Percentiles rank a stretch among this genome's conserved stretches.
Evolutionary conservation across 2,797 vertebrate species (phyloP).

Genomic region (Botia almorhae): DNA sequence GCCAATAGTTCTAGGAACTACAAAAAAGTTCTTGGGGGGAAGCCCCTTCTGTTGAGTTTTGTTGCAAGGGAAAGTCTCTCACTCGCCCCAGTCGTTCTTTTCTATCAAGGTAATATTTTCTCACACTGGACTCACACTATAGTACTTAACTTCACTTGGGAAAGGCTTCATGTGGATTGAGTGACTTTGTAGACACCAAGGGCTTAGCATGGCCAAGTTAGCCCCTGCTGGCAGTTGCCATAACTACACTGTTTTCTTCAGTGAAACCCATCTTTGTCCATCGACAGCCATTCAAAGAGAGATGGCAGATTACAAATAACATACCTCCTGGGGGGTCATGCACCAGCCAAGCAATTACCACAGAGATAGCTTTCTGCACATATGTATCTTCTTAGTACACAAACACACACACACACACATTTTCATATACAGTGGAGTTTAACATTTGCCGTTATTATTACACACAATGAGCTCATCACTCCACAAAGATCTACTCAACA

Average conservation of each 20-base stretch:
- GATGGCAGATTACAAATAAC: not conserved
- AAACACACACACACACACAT: not conserved
- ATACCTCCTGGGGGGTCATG: not conserved
- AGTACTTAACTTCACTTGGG: not conserved
- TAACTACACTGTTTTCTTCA: too few species aligned
- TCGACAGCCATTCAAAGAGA: too few species aligned
- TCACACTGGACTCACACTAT: not conserved
- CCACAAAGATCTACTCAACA: not conserved
- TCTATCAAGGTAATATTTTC: constrained; percentile 16
- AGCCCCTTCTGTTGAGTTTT: not conserved
- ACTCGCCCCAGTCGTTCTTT: constrained; percentile 20
- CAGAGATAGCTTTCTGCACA: too few species aligned
- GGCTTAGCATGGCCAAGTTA: not conserved
- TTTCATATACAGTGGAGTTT: not conserved
- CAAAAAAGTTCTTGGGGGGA: too few species aligned
- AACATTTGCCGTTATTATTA: not conserved
- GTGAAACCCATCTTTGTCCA: not conserved
- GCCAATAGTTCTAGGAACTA: too few species aligned
- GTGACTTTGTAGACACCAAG: constrained; percentile 13
- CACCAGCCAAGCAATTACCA: too few species aligned
- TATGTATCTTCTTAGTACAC: not conserved
- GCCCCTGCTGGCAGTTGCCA: not conserved
- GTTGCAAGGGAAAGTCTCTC: not conserved
- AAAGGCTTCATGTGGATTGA: not conserved
- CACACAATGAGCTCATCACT: too few species aligned